Percentiles rank a stretch among this genome's conserved stretches.
phyloP scores from a whole-genome alignment of 2,797 vertebrate genomes.

The Sandelia bainsii region DNA sequence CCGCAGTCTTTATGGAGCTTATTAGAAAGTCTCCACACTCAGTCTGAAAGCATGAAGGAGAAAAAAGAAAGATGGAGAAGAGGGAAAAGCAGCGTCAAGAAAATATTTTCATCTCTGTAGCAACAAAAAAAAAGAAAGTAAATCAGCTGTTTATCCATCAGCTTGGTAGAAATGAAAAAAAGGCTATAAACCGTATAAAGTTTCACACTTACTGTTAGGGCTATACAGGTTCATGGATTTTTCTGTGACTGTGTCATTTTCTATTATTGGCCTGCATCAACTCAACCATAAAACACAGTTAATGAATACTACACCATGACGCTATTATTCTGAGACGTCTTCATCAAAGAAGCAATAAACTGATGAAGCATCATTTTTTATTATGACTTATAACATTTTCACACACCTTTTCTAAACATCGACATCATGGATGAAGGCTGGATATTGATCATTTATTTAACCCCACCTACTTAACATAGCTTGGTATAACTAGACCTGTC shows the following conservation, averaged over 20 bases:
- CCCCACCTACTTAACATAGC: not conserved
- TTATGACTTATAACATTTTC: not conserved
- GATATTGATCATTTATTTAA: not conserved
- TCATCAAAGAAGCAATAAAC: not conserved
- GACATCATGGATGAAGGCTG: not conserved
- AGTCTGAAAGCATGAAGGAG: slow-evolving; percentile 22
- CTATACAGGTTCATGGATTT: not conserved
- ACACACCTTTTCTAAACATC: not conserved
- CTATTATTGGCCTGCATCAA: not conserved
- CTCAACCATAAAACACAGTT: not conserved
- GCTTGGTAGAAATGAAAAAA: slow-evolving; percentile 7
- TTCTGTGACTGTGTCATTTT: not conserved
- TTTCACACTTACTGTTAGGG: not conserved
- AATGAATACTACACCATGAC: not conserved
- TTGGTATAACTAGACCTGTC: not conserved
- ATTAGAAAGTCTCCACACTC: slow-evolving; percentile 48
- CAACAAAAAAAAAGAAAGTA: slow-evolving; percentile 19
- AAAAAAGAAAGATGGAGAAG: not conserved
- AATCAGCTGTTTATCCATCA: slow-evolving; percentile 17
- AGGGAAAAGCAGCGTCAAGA: slow-evolving; percentile 17
- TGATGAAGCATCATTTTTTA: not conserved
- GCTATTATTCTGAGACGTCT: not conserved
- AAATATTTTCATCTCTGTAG: slow-evolving; percentile 41
- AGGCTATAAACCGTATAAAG: not conserved
- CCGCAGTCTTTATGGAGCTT: slow-evolving; percentile 47